phyloP scores from a whole-genome alignment of 2,888 invertebrate genomes.

The Phrixothrix hirtus region DNA sequence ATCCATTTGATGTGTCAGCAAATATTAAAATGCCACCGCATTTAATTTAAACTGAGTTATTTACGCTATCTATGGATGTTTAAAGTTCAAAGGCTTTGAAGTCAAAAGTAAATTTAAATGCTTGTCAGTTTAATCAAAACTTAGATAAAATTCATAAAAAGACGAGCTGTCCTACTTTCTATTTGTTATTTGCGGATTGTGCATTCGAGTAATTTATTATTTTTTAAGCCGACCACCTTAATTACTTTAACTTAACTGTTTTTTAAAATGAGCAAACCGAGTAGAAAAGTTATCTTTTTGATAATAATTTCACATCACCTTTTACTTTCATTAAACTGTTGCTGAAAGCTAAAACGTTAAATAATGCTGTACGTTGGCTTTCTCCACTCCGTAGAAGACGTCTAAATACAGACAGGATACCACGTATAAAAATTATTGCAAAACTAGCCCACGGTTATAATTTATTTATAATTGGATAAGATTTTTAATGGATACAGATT shows the following conservation, averaged over 20 bases:
- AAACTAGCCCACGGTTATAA: conserved; percentile 7
- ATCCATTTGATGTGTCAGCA: no score
- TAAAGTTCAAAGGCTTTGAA: neutral
- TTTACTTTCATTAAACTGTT: conserved; percentile 22
- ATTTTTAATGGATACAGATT: neutral
- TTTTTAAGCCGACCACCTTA: conserved; percentile 6
- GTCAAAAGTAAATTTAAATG: no score
- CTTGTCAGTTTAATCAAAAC: neutral
- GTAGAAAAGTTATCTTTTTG: conserved; percentile 17
- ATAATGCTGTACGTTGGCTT: conserved; percentile 11
- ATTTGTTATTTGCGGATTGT: conserved; percentile 11
- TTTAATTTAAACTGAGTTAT: no score
- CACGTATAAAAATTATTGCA: conserved; percentile 1
- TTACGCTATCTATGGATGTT: no score
- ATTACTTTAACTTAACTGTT: conserved; percentile 12
- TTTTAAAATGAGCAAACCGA: conserved; percentile 16
- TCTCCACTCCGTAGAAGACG: conserved; percentile 13
- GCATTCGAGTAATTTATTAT: conserved; percentile 18
- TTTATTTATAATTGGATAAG: conserved; percentile 4
- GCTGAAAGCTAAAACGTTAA: conserved; percentile 16
- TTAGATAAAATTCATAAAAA: conserved; percentile 2
- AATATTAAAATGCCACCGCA: no score
- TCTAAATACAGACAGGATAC: conserved; percentile 6
- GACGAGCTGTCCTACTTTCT: conserved; percentile 17
- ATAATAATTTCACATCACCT: conserved; percentile 22